phyloP scores from a whole-genome alignment of 2,113 vertebrate genomes.

The Corapipo altera region DNA sequence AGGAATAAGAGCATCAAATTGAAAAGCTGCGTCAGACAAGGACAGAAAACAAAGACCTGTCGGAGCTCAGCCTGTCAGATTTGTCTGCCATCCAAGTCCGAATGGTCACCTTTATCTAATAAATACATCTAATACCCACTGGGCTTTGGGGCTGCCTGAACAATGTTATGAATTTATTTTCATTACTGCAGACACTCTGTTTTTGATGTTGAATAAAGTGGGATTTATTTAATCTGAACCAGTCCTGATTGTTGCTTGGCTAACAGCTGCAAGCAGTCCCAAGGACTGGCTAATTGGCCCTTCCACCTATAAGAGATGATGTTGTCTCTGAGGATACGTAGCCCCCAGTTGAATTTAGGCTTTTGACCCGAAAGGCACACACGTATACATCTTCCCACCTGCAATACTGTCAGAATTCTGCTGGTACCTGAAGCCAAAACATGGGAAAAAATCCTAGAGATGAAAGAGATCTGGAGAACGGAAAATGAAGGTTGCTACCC shows the following conservation, averaged over 20 bases:
- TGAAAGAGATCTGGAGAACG: neutral
- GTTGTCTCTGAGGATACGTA: neutral
- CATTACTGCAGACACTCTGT: neutral
- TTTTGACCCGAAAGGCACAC: neutral
- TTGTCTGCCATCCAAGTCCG: neutral
- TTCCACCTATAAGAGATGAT: neutral
- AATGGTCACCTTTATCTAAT: neutral
- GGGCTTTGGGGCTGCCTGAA: neutral
- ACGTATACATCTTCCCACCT: neutral
- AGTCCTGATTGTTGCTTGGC: neutral
- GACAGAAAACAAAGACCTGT: constrained; percentile 5
- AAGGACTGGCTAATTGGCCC: neutral
- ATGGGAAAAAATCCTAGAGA: neutral
- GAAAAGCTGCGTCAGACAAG: constrained; percentile 46
- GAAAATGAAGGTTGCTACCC: neutral
- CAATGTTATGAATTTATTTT: constrained; percentile 18
- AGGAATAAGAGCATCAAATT: neutral
- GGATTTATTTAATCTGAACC: neutral
- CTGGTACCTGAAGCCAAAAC: neutral
- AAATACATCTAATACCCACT: neutral
- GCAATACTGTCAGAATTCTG: neutral
- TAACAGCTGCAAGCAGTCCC: neutral
- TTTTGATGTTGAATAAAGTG: constrained; percentile 20
- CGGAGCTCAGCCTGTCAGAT: constrained; percentile 15
- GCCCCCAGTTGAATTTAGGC: neutral